A percentile compares a stretch with the other conserved stretches of the same genome.
These are phyloP conservation scores for Gymnosoma rotundatum DNA, from an alignment of 2,888 invertebrate species.

Conservation along the genomic window DNA sequence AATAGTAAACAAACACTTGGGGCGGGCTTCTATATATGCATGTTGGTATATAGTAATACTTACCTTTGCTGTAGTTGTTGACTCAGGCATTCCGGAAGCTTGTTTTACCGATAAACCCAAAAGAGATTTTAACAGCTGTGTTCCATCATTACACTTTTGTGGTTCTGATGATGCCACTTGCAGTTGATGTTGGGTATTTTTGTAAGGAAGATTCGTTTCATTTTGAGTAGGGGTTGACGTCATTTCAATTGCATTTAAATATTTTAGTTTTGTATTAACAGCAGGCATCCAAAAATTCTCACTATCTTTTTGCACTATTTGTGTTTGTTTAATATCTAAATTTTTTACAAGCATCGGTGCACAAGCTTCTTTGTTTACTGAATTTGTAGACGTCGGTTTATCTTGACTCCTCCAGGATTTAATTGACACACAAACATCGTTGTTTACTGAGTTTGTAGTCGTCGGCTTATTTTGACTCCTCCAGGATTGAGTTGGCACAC, in stretches of 20 bases:
- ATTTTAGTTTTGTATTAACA: slow-evolving; percentile 67
- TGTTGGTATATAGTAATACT: slow-evolving; percentile 27
- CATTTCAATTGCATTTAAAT: slow-evolving; percentile 35
- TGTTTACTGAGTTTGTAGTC: not conserved
- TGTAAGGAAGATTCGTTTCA: not conserved
- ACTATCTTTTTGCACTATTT: slow-evolving; percentile 36
- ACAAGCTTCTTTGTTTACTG: slow-evolving; percentile 7
- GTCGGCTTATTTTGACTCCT: not conserved
- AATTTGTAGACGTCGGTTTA: not conserved
- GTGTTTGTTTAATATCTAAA: slow-evolving; percentile 21
- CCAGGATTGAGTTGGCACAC: slow-evolving; percentile 7
- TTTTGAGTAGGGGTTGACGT: slow-evolving; percentile 14
- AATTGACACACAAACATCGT: not conserved
- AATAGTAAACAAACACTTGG: not conserved
- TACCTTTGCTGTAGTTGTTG: slow-evolving; percentile 61
- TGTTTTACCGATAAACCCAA: slow-evolving; percentile 41
- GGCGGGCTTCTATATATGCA: not conserved
- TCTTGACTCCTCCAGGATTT: slow-evolving; percentile 26
- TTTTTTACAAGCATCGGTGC: not conserved
- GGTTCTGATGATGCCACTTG: not conserved
- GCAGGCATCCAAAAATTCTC: slow-evolving; percentile 73
- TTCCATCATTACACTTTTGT: slow-evolving; percentile 52
- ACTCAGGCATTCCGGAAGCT: not conserved
- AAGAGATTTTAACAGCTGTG: slow-evolving; percentile 53
- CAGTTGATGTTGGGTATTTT: slow-evolving; percentile 2